Evolutionary conservation across 2,113 vertebrate species (phyloP).

Genomic region (Sebastes fasciatus): DNA sequence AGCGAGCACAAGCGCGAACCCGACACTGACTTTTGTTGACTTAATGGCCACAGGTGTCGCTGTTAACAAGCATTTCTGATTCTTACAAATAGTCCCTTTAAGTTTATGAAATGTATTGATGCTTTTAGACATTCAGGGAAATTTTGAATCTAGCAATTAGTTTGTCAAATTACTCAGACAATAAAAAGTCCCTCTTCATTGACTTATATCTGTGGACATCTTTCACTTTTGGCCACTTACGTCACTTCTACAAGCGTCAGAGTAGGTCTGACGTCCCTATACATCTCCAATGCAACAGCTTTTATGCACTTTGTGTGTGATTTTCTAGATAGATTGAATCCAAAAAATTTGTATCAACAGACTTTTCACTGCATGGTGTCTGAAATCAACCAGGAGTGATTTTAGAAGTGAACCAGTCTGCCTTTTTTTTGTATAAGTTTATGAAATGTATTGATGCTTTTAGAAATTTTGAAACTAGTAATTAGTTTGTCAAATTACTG

Average conservation of each 20-base stretch:
- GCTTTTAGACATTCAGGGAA: neutral
- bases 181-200: neutral
- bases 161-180: neutral
- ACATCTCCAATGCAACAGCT: neutral
- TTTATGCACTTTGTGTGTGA: neutral
- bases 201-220: neutral
- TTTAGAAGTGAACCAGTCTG: neutral
- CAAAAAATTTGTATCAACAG: neutral
- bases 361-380: neutral
- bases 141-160: neutral
- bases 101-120: neutral
- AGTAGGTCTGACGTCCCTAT: slow-evolving; percentile 39
- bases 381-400: neutral
- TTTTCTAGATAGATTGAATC: neutral
- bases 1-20: too few relatives aligned
- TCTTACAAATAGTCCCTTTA: neutral
- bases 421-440: neutral
- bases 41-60: too few relatives aligned
- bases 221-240: slow-evolving; percentile 4
- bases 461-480: neutral
- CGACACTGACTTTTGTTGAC: too few relatives aligned
- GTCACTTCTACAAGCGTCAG: slow-evolving; percentile 48
- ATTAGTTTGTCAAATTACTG: neutral
- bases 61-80: too few relatives aligned
- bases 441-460: neutral